A percentile compares a stretch with the other conserved stretches of the same genome.
These are phyloP conservation scores for Phragmatobia fuliginosa DNA, from an alignment of 2,888 invertebrate genomes.

Conservation along the genomic window DNA sequence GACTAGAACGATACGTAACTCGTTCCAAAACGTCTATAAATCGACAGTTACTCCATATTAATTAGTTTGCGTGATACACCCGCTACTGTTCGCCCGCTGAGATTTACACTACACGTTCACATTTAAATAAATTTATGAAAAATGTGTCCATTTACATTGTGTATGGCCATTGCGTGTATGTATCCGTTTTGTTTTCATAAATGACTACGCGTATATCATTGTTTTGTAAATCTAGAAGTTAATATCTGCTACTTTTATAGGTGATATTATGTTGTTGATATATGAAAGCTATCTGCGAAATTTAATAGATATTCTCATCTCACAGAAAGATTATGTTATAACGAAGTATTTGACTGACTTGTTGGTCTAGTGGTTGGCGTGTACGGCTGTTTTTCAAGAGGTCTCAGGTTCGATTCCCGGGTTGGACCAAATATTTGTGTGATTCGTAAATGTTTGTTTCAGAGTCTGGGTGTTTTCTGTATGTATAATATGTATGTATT, in stretches of 20 bases:
- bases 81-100: slow-evolving; percentile 71
- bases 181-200: slow-evolving; percentile 46
- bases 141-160: slow-evolving; percentile 62
- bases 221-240: slow-evolving; percentile 6
- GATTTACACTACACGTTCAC: slow-evolving; percentile 70
- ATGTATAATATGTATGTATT: no score
- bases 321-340: background rate
- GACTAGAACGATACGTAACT: slow-evolving; percentile 53
- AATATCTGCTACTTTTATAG: slow-evolving; percentile 1
- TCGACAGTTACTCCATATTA: slow-evolving; percentile 80
- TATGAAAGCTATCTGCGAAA: background rate
- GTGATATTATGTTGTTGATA: background rate
- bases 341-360: no score
- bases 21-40: slow-evolving; percentile 66
- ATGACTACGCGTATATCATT: slow-evolving; percentile 35
- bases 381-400: no score
- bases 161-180: slow-evolving; percentile 55
- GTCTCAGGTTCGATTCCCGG: no score
- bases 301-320: background rate
- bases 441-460: no score
- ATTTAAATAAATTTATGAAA: slow-evolving; percentile 77
- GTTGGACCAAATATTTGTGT: no score
- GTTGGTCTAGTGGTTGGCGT: no score
- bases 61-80: slow-evolving; percentile 77
- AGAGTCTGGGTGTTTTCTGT: no score